Evolutionary conservation across 2,797 vertebrate genomes (phyloP).

Genomic region (Synaphobranchus kaupii): DNA sequence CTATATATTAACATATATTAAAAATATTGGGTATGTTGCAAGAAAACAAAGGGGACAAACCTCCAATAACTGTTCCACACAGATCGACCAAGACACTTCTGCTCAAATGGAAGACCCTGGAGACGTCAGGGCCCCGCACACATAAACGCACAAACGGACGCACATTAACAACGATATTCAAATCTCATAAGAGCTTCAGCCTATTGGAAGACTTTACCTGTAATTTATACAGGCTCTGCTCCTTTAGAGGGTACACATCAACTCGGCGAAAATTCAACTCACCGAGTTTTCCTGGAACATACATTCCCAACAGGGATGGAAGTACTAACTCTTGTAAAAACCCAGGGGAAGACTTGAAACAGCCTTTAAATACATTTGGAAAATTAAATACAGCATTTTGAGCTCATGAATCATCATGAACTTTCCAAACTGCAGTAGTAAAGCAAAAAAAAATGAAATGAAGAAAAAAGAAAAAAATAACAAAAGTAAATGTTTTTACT

Average conservation of each 20-base stretch:
- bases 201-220: constrained; percentile 9
- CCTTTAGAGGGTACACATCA: background rate
- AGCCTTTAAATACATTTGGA: no score
- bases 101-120: background rate
- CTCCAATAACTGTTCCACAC: background rate
- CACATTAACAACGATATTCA: constrained; percentile 4
- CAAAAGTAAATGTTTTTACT: no score
- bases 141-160: background rate
- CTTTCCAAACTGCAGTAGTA: no score
- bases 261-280: background rate
- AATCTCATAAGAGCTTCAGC: no score
- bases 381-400: no score
- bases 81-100: background rate
- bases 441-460: no score
- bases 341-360: no score
- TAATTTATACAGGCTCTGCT: constrained; percentile 20
- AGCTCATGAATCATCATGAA: no score
- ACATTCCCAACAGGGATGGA: no score
- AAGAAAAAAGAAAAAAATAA: no score
- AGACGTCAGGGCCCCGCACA: background rate
- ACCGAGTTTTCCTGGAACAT: background rate
- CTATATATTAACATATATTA: no score
- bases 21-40: background rate
- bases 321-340: no score
- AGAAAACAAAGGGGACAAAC: background rate